Base-by-base conservation (phyloP, 2,113 vertebrate genomes). In the Eublepharis macularius region DNA sequence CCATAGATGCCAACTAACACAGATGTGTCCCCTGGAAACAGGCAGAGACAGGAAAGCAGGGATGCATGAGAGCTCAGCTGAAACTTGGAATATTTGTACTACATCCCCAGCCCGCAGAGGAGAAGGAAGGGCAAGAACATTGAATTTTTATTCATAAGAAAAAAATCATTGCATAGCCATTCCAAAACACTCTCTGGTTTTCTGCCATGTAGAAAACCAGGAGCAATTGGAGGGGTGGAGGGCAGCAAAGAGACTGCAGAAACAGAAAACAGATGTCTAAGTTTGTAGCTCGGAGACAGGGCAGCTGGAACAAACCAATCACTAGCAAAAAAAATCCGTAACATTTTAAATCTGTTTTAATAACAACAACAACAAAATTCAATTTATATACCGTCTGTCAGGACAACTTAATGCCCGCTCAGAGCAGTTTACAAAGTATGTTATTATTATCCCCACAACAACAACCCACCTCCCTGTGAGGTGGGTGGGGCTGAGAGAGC, bases 1-100 rank as follows among this genome's bases (percentile, higher is more conserved):
- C 98, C 98, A 0, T 99, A 99, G 2, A 98, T 95, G 10, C 96
- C 98, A 0, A 96, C 98, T 88, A 98, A 89, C 68, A 99, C 96
- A 0, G 98, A 98, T 0, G 97, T 98, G 73, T 98, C 97, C 6
- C 98, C 98, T 99, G 89, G 0, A 87, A 34, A 39, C 1, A 68
- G 0, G 34, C 3, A 8, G 4, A 19, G 76, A 21, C 13, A 9
- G 1, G 41, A 21, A 1, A 36, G 1, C 5, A 0, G 45, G 32
- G 4, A 13, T 29, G 19, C 17, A n/a, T 41, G 14, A 32, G 4
- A 0, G 6, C 4, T 72, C 19, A 16, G 14, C 7, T 17, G 13
- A 12, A 54, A 32, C 9, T 11, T 32, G 26, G n/a, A 19, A 51
- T 13, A 10, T 51, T 21, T 36, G 17, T 4, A 17, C 21, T 24